Base-by-base conservation (phyloP, 1,140 invertebrate genomes). In the Drosophila obscura region DNA sequence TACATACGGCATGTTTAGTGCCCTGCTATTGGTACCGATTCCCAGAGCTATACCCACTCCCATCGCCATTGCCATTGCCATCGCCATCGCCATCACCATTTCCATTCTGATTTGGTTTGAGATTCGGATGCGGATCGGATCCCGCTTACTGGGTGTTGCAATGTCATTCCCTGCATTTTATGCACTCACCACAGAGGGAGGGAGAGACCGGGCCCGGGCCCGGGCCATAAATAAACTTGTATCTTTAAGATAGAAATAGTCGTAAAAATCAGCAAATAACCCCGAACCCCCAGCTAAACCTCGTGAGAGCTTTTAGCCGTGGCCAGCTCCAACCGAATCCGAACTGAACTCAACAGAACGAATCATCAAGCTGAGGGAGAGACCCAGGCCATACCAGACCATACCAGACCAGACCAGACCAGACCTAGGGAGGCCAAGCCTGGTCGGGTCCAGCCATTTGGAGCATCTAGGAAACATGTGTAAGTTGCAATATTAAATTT, bases 181-280 rank as follows among this genome's bases (percentile, higher is more conserved):
- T 87, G 75, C 82, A 87, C 77, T 87, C 67, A 73, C 55, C 59
- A 78, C 81, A 85, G 78, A 82, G 35, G 35, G 35, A 39, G 35
- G 82, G 82, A 82, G 74, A 51, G 80, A 73, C 52, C 52, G 62
- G 80, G 68, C 66, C 82, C 79, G 69, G 48, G 80, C 77, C 52
- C 52, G 62, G 80, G 68, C 72, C 82, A 88, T 85, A 85, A 85
- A 85, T 85, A 85, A 87, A 87, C 78, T 78, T 87, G 82, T 81
- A 88, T 85, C 82, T 85, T 82, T 73, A 78, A 85, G 82, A 85
- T 85, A 82, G 78, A 82, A 87, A 68, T 67, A 85, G 82, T 87
- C 82, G 78, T 85, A 85, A 85, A 85, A 78, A 81, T 87, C 80
- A 73, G 77, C 80, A 80, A 84, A 84, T 84, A 78, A 84, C 62